A percentile compares a stretch with the other conserved stretches of the same genome.
Evolutionary conservation across 2,797 vertebrate species (phyloP).

Genomic region (Phoebastria nigripes): DNA sequence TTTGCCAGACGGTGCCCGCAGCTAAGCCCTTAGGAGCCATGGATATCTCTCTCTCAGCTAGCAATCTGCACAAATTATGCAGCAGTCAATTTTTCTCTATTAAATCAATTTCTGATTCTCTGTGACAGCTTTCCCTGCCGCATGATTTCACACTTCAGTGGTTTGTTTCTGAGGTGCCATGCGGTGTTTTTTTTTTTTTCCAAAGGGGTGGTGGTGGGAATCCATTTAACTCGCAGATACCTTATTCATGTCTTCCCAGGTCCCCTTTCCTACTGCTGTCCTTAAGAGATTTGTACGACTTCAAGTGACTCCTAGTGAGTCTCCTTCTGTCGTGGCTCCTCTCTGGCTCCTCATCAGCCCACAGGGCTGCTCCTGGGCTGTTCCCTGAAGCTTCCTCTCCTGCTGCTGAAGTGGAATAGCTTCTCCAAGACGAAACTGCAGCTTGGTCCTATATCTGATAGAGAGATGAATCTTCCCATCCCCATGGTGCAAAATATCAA

Average conservation of each 20-base stretch:
- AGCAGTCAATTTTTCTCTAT: background rate
- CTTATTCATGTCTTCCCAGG: background rate
- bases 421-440: background rate
- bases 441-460: background rate
- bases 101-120: constrained; percentile 8
- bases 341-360: background rate
- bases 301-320: background rate
- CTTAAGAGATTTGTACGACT: background rate
- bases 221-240: background rate
- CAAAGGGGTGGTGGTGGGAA: background rate
- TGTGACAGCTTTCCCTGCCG: background rate
- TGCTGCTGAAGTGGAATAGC: background rate
- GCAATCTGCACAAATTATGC: background rate
- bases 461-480: background rate
- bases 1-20: background rate
- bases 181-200: background rate
- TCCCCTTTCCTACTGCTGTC: background rate
- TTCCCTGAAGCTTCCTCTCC: background rate
- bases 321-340: background rate
- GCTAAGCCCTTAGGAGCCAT: background rate
- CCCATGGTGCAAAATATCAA: background rate
- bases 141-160: background rate
- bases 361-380: background rate
- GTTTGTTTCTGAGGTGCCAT: background rate
- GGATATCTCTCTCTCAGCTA: background rate